Conservation (phyloP, 2,888 invertebrate genomes). For the Apamea sordens region DNA sequence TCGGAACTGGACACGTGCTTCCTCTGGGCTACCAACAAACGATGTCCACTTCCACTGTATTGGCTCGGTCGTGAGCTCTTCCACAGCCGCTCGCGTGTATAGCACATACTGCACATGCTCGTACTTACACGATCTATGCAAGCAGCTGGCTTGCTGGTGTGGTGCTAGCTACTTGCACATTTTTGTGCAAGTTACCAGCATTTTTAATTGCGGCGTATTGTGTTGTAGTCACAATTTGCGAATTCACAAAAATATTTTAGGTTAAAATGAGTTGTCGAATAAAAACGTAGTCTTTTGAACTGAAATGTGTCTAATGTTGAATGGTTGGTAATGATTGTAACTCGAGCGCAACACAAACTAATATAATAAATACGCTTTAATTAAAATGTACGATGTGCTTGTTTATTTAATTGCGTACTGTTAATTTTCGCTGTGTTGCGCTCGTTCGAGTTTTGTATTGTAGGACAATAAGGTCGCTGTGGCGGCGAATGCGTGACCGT, state of each 20-base stretch:
- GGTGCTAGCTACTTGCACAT: not conserved
- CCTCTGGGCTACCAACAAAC: not conserved
- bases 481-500: not conserved
- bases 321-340: slow-evolving; percentile 12
- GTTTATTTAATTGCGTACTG: not conserved
- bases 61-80: not conserved
- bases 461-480: not conserved
- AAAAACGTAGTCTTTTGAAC: slow-evolving; percentile 4
- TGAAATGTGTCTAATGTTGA: slow-evolving; percentile 3
- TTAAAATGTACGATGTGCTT: not conserved
- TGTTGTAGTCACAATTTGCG: not conserved
- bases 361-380: not conserved
- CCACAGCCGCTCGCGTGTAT: not conserved
- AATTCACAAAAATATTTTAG: slow-evolving; percentile 39
- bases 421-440: slow-evolving; percentile 11
- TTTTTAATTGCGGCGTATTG: not conserved
- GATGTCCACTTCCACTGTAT: not conserved
- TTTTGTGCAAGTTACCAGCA: not conserved
- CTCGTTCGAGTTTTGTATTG: slow-evolving; percentile 8
- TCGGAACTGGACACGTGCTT: not conserved
- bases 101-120: not conserved
- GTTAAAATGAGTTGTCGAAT: slow-evolving; percentile 32
- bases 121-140: not conserved
- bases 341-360: slow-evolving; percentile 23
- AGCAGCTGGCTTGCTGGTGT: not conserved